Evolutionary conservation across 2,113 vertebrate species (phyloP).

Genomic region (Urocynchramus pylzowi): DNA sequence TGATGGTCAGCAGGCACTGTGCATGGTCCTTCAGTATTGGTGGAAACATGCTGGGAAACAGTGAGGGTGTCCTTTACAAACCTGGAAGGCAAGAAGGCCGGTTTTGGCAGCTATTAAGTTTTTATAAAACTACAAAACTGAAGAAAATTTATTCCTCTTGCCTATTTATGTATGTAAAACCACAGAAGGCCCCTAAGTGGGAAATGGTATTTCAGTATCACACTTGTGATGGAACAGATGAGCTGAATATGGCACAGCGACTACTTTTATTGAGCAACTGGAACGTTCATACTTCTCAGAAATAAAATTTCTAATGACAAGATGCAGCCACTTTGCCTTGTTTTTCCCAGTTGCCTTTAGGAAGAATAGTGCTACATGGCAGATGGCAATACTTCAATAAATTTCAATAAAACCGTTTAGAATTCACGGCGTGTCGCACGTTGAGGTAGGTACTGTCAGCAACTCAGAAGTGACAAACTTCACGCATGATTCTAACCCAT

Average conservation of each 20-base stretch:
- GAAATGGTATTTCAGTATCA: not conserved
- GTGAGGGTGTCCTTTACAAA: not conserved
- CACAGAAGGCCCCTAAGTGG: not conserved
- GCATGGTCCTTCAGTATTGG: not conserved
- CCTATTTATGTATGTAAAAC: not conserved
- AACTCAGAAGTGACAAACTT: not conserved
- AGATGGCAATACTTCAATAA: not conserved
- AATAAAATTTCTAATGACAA: not conserved
- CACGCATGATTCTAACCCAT: not conserved
- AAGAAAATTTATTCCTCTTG: not conserved
- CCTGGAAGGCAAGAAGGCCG: not conserved
- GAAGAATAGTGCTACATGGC: not conserved
- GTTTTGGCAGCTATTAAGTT: not conserved
- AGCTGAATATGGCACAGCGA: not conserved
- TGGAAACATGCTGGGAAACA: not conserved
- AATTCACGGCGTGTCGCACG: not conserved
- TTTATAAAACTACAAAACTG: not conserved
- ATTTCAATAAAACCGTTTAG: not conserved
- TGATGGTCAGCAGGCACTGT: not conserved
- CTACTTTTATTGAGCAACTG: not conserved
- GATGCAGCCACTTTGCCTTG: not conserved
- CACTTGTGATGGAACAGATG: not conserved
- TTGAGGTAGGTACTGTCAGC: not conserved
- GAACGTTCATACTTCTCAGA: not conserved
- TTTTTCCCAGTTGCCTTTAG: not conserved